Base-by-base conservation (phyloP, 2,113 vertebrate species). In the Desmodus rotundus region DNA sequence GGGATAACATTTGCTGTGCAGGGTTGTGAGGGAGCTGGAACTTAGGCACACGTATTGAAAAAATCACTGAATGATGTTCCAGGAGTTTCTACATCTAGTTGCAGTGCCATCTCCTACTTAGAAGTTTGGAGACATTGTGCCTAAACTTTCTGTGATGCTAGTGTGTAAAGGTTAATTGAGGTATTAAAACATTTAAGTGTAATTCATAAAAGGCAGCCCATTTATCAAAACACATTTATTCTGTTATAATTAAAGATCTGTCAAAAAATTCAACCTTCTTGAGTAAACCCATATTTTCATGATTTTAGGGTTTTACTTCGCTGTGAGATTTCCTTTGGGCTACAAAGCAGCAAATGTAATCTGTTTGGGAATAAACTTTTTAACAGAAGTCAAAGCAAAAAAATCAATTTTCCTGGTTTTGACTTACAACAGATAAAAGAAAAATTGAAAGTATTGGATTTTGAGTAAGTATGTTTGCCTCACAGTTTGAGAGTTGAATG, bases 371-470 rank as follows among this genome's bases (percentile, higher is more conserved):
- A 61, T 95, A 65, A 97, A 93, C 74, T 13, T 96, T 97, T 96
- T 86, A 95, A 77, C 78, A 93, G 82, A 97, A 98, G 91, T 78
- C 78, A 87, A 92, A 88, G 93, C 93, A 95, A 80, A 50, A 92
- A 90, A 89, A 96, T 95, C 92, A 96, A 76, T 97, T 95, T 47
- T 89, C 50, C 76, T 95, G 17, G 63, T 97, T 97, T 97, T 96
- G 94, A 93, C 78, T 96, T 90, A 82, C 7, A 92, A 89, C 82
- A 74, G 68, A 94, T 96, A 95, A 96, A 94, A 91, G 95, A 96
- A 94, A 97, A 95, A 96, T 90, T 13, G 94, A 85, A 94, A 96
- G 63, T 94, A 93, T 92, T 93, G 91, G n/a, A 97, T 98, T 97
- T 85, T 87, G 80, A 41, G 58, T 96, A 81, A 92, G 94, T 86